Conservation (phyloP, 2,888 invertebrate genomes). For the Dasypogon diadema region DNA sequence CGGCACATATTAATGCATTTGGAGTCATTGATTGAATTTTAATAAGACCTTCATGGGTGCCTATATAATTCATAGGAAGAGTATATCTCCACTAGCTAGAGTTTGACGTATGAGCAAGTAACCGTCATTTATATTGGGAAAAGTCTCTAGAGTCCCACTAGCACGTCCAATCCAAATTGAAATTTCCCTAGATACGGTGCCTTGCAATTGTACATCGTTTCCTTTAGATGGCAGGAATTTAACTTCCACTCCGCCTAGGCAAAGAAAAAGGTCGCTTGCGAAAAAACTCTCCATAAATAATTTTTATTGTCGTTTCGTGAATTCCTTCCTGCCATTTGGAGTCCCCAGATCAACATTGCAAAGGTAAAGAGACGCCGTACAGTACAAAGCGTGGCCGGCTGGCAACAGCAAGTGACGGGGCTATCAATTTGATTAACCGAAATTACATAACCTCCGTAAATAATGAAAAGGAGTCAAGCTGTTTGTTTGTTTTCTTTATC, state of each 20-base stretch:
- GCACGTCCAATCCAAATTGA: slow-evolving; percentile 17
- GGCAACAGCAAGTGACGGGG: slow-evolving; percentile 42
- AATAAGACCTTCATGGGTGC: background rate
- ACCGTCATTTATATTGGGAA: background rate
- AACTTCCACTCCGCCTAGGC: background rate
- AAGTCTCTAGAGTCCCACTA: background rate
- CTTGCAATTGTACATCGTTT: background rate
- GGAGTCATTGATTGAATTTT: background rate
- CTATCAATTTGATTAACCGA: slow-evolving; percentile 49
- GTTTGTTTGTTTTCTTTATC: slow-evolving; percentile 46
- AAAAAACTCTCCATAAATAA: slow-evolving; percentile 52
- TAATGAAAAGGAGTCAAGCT: slow-evolving; percentile 48
- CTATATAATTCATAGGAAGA: background rate
- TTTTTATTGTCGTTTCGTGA: slow-evolving; percentile 53
- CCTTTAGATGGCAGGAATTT: background rate
- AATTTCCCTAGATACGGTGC: background rate
- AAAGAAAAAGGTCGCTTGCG: slow-evolving; percentile 5
- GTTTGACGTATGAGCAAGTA: slow-evolving; percentile 10
- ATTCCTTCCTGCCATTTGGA: slow-evolving; percentile 47
- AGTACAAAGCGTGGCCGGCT: background rate
- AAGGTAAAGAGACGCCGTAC: slow-evolving; percentile 6
- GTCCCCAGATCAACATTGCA: slow-evolving; percentile 29
- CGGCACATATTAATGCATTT: background rate
- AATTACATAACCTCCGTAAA: slow-evolving; percentile 48
- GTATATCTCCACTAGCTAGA: slow-evolving; percentile 18